Evolutionary conservation across 1,140 invertebrate species (phyloP).

Genomic region (Helicoverpa zea): DNA sequence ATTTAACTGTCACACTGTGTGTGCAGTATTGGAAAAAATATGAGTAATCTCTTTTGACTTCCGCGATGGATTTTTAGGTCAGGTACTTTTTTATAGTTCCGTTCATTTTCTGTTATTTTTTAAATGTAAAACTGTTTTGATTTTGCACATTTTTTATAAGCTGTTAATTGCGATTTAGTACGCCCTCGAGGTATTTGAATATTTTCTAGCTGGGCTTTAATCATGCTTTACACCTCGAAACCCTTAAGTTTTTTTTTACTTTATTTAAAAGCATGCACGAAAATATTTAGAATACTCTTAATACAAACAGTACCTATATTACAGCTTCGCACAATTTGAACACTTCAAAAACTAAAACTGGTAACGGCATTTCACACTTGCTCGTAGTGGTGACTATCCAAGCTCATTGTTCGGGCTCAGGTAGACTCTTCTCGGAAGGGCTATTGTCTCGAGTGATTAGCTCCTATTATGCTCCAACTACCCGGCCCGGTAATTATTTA

Average conservation of each 20-base stretch:
- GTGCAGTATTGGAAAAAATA: conserved; percentile 22
- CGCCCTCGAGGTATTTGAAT: too few species aligned
- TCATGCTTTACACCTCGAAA: too few species aligned
- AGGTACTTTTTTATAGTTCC: too few species aligned
- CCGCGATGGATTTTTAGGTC: neutral
- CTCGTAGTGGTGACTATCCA: neutral
- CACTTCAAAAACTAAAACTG: conserved; percentile 10
- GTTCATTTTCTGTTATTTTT: neutral
- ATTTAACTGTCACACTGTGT: neutral
- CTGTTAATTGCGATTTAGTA: too few species aligned
- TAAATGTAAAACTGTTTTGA: neutral
- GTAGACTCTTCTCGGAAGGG: conserved; percentile 24
- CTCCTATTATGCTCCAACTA: conserved; percentile 10
- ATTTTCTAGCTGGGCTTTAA: too few species aligned
- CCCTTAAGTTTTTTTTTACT: too few species aligned
- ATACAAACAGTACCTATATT: too few species aligned
- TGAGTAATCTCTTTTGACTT: neutral
- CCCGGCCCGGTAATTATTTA: conserved; percentile 34
- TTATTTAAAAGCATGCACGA: too few species aligned
- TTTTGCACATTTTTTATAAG: neutral
- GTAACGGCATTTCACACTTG: conserved; percentile 31
- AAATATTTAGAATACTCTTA: too few species aligned
- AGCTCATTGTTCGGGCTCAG: conserved; percentile 20
- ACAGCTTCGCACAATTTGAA: neutral
- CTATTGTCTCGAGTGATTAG: conserved; percentile 35